Conservation (phyloP, 2,888 invertebrate genomes). For the Marronus borbonicus region DNA sequence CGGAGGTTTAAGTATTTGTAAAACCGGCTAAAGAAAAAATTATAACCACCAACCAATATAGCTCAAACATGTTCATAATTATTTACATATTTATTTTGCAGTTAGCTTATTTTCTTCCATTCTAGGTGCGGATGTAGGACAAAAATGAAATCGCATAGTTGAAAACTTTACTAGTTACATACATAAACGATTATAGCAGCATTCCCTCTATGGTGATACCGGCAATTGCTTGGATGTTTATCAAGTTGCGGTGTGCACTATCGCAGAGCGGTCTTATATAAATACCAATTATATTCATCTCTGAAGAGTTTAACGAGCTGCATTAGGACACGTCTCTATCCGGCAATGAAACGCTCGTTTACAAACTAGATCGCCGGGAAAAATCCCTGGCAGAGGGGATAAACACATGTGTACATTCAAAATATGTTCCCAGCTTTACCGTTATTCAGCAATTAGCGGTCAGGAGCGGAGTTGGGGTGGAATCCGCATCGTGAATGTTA, state of each 20-base stretch:
- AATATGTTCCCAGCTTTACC: slow-evolving; percentile 58
- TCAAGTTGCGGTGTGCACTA: slow-evolving; percentile 5
- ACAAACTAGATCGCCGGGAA: slow-evolving; percentile 52
- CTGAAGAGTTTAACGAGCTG: slow-evolving; percentile 31
- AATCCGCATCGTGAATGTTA: slow-evolving; percentile 58
- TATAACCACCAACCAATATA: too few species aligned
- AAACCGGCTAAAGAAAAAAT: too few species aligned
- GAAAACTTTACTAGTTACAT: background rate
- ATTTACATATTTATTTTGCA: too few species aligned
- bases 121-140: too few species aligned
- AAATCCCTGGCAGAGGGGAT: slow-evolving; percentile 55
- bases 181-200: background rate
- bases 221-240: slow-evolving; percentile 10
- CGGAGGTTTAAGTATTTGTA: too few species aligned
- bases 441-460: slow-evolving; percentile 60
- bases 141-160: background rate
- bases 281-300: slow-evolving; percentile 44
- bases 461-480: slow-evolving; percentile 54
- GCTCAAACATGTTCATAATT: too few species aligned
- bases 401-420: slow-evolving; percentile 59
- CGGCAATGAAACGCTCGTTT: slow-evolving; percentile 55
- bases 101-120: too few species aligned
- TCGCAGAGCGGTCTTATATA: slow-evolving; percentile 12
- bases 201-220: slow-evolving; percentile 1
- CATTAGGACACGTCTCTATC: slow-evolving; percentile 37